Base-by-base conservation (phyloP, 2,113 vertebrate genomes). In the Carassius auratus region DNA sequence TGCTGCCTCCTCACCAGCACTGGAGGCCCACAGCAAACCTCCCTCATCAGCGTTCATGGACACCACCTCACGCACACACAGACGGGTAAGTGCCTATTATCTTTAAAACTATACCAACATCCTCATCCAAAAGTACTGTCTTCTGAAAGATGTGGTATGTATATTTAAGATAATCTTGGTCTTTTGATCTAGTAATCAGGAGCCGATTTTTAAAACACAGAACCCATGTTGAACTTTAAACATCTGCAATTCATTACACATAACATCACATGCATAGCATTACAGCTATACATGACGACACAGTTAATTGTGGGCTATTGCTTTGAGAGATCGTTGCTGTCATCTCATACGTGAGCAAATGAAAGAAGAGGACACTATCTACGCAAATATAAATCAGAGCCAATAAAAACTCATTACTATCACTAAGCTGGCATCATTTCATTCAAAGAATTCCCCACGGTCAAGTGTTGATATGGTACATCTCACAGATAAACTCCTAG, bases 81-180 rank as follows among this genome's bases (percentile, higher is more conserved):
- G 96, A 57, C 92, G 97, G 95, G 97, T 97, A 92, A 91, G 92
- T 8, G 2, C 74, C 15, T 9, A 71, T 42, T 42, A 21, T 21
- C 36, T 71, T 38, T 5, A 71, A 36, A 71, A 71, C 33, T 71
- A 21, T 21, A 12, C 33, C 17, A 42, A 71, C 68, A 12, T n/a
- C 36, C 68, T 71, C 68, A 21, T 9, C 17, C 38, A 21, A 8
- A 21, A 38, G 68, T 42, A 21, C 19, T n/a, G 5, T n/a, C 38
- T 71, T 21, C 36, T 71, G 10, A 71, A 71, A 42, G 36, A 9
- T 2, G 62, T 36, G 64, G 64, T 33, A 71, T 71, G 68, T 69
- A 1, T 19, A 8, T 71, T 69, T 21, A 71, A 38, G 17, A 38
- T 38, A 8, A 42, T 38, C 42, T 9, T 10, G 68, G 36, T n/a